Evolutionary conservation across 2,888 invertebrate genomes (phyloP), one percentile per base, ranked within the genome.

Genomic region (Stictocephala bisonia): DNA sequence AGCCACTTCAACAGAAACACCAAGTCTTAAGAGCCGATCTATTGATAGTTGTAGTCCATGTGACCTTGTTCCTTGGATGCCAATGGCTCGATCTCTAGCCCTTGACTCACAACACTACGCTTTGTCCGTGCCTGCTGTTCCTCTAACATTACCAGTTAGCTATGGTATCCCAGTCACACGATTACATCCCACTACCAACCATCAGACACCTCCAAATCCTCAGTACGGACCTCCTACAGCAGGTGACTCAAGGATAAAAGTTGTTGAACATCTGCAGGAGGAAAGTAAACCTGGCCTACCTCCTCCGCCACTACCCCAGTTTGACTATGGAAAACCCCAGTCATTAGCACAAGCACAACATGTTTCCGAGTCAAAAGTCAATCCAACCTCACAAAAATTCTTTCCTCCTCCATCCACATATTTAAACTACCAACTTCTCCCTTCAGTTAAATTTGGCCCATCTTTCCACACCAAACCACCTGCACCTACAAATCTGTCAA

Each of bases 51-150:
- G 94, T 81, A 90, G 91, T 81, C 89, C 91, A 70, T 94, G 94
- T 81, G 93, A 94, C 82, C 87, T 89, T 82, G 88, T 90, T 80
- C 94, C 94, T 74, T 94, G 94, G 94, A 88, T 93, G 79, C 94
- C 94, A 40, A 89, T 94, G n/a, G 79, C 80, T 3, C 56, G 79
- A 41, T 77, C 77, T 9, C 71, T 78, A 3, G 71, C 67, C 50
- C 64, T 31, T 50, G 50, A 73, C 6, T 67, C 73, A 31, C 74
- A 71, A 24, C 72, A 75, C 2, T 77, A 77, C 27, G 64, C 75
- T n/a, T 70, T 77, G n/a, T 72, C 75, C 4, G 67, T 77, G 6
- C 77, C 77, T 11, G 69, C 73, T 26, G 60, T 73, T 13, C 67
- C 56, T 15, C 31, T 73, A n/a, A 44, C 67, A 0, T 53, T 71